These are phyloP conservation scores for Brenthis daphne DNA, from an alignment of 2,888 invertebrate species.

Conservation along the genomic window DNA sequence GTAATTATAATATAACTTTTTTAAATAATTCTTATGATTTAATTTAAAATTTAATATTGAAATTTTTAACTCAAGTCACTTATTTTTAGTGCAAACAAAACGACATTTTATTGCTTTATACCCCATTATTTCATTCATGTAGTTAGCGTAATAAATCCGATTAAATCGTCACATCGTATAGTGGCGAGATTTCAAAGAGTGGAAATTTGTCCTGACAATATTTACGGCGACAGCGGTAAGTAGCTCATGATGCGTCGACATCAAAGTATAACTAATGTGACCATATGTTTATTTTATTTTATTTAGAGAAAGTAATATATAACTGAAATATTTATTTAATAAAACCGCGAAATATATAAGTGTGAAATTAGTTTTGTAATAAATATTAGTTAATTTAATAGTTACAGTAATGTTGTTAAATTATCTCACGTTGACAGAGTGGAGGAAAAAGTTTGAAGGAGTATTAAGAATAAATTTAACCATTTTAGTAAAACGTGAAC, in stretches of 20 bases:
- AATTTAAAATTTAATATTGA: conserved; percentile 40
- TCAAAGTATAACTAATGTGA: conserved; percentile 44
- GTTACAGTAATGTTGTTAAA: too few relatives aligned
- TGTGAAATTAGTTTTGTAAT: too few relatives aligned
- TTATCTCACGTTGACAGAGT: too few relatives aligned
- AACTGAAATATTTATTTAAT: too few relatives aligned
- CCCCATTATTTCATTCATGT: conserved; percentile 44
- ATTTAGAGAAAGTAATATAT: not conserved
- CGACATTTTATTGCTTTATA: conserved; percentile 46
- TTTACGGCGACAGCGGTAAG: conserved; percentile 64
- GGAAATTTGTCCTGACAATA: conserved; percentile 78
- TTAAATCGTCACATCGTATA: conserved; percentile 54
- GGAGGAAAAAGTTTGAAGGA: too few relatives aligned
- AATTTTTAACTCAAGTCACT: not conserved
- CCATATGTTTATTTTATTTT: conserved; percentile 14
- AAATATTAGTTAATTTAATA: too few relatives aligned
- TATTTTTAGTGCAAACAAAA: conserved; percentile 46
- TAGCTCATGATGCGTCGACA: conserved; percentile 51
- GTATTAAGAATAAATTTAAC: too few relatives aligned
- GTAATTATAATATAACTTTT: not conserved
- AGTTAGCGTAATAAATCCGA: conserved; percentile 66
- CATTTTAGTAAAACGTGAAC: too few relatives aligned
- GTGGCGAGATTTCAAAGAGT: conserved; percentile 71
- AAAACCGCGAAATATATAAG: too few relatives aligned
- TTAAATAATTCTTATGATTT: not conserved